Percentiles rank a stretch among this genome's conserved stretches.
Conservation (phyloP, 2,888 invertebrate species). For the Heliconius erato region DNA sequence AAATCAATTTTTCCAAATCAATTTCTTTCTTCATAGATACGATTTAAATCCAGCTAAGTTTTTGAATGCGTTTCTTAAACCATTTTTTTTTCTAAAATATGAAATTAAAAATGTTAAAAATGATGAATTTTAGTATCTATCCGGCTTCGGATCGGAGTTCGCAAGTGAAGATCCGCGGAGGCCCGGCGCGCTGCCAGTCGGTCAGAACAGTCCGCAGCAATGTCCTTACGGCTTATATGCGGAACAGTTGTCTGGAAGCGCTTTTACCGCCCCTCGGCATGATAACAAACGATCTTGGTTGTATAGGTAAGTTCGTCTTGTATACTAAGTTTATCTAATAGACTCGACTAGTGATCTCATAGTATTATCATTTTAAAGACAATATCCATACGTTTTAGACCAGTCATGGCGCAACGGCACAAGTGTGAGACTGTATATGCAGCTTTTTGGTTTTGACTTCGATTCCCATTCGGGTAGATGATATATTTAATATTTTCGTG, state of each 20-base stretch:
- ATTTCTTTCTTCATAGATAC: too few relatives aligned
- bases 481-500: too few relatives aligned
- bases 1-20: not conserved
- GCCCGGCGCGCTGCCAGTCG: conserved; percentile 93
- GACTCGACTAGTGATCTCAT: too few relatives aligned
- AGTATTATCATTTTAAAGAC: too few relatives aligned
- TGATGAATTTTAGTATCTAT: conserved; percentile 88
- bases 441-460: too few relatives aligned
- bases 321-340: not conserved
- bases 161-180: conserved; percentile 95
- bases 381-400: too few relatives aligned
- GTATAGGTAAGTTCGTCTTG: conserved; percentile 87
- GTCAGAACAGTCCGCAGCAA: conserved; percentile 96
- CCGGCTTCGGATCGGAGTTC: conserved; percentile 98
- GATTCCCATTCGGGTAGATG: too few relatives aligned
- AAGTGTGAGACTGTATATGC: too few relatives aligned
- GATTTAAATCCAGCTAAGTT: too few relatives aligned
- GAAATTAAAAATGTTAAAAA: not conserved
- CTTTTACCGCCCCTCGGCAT: conserved; percentile 94
- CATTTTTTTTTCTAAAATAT: too few relatives aligned
- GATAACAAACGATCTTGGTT: conserved; percentile 95
- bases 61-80: too few relatives aligned
- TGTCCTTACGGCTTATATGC: conserved; percentile 98
- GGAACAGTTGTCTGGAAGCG: conserved; percentile 97
- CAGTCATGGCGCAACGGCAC: too few relatives aligned